Evolutionary conservation across 2,113 vertebrate genomes (phyloP).

Genomic region (Thymallus thymallus): DNA sequence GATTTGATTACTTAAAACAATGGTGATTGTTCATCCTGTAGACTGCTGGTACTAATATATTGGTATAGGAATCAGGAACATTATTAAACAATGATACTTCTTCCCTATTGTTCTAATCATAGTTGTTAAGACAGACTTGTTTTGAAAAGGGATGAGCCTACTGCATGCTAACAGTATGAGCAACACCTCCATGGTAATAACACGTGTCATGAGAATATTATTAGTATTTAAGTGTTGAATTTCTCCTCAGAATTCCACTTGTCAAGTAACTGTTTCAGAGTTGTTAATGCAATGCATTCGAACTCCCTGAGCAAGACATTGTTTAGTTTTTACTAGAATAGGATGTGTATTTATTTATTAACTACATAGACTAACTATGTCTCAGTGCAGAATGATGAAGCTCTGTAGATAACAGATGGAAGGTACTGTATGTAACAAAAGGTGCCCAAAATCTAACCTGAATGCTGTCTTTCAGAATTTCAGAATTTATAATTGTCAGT

Average conservation of each 20-base stretch:
- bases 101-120: slow-evolving; percentile 29
- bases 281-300: slow-evolving; percentile 33
- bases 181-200: slow-evolving; percentile 37
- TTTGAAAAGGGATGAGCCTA: slow-evolving; percentile 13
- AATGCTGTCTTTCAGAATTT: too few species aligned
- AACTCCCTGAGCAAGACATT: slow-evolving; percentile 22
- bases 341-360: slow-evolving; percentile 36
- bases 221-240: slow-evolving; percentile 30
- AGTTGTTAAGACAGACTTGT: slow-evolving; percentile 6
- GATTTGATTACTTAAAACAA: slow-evolving; percentile 27
- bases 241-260: slow-evolving; percentile 25
- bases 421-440: slow-evolving; percentile 21
- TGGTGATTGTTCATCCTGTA: slow-evolving; percentile 35
- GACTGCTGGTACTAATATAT: slow-evolving; percentile 41
- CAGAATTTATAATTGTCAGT: too few species aligned
- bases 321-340: slow-evolving; percentile 45
- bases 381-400: slow-evolving; percentile 37
- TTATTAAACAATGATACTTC: slow-evolving; percentile 21
- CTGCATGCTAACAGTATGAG: slow-evolving; percentile 50
- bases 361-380: slow-evolving; percentile 45
- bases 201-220: slow-evolving; percentile 21
- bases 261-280: too few species aligned
- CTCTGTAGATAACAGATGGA: slow-evolving; percentile 49
- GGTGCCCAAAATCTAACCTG: background rate
- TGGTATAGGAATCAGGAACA: slow-evolving; percentile 36